phyloP scores from a whole-genome alignment of 2,888 invertebrate species.

The Cylindroiulus punctatus region DNA sequence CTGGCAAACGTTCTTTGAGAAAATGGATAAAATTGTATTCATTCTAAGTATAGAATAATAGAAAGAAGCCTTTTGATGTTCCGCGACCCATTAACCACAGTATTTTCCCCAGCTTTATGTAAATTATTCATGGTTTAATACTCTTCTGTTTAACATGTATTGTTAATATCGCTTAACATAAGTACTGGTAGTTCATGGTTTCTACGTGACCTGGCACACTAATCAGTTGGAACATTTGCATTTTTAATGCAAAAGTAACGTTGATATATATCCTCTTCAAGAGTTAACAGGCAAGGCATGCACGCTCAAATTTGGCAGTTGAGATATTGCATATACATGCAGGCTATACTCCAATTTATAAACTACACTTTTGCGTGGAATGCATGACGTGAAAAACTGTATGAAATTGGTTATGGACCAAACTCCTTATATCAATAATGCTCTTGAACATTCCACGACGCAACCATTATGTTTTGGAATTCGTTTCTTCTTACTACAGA shows the following conservation, averaged over 20 bases:
- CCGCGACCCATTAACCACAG: neutral
- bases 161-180: neutral
- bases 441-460: neutral
- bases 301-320: neutral
- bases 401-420: neutral
- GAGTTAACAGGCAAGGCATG: neutral
- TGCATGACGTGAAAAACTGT: neutral
- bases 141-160: neutral
- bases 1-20: neutral
- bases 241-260: neutral
- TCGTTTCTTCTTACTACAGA: neutral
- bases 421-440: neutral
- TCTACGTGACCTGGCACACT: neutral
- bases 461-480: neutral
- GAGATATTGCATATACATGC: neutral
- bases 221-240: neutral
- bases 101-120: neutral
- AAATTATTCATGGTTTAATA: neutral
- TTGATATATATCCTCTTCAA: neutral
- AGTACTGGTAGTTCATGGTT: neutral
- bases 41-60: neutral
- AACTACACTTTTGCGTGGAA: neutral
- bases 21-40: neutral
- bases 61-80: neutral
- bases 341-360: neutral